Evolutionary conservation across 2,797 vertebrate species (phyloP), one percentile per base, ranked within the genome.

Genomic region (Sebastes melanostomus): DNA sequence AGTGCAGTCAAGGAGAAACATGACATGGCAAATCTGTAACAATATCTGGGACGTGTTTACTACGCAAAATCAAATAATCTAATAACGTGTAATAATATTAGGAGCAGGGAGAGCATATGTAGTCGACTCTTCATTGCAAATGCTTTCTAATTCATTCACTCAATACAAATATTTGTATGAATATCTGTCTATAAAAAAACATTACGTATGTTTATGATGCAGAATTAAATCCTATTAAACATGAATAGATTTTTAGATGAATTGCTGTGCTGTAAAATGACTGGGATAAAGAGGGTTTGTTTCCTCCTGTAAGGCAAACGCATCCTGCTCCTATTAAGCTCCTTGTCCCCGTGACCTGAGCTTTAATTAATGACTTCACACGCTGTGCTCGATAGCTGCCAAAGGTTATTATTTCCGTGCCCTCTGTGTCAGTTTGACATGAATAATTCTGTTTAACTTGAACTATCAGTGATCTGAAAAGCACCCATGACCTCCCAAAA

Each of bases 31-130:
- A 72, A 88, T 85, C 38, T 75, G 71, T 62, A 78, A 84, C 79
- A 80, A 85, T 86, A 80, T 83, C 81, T 88, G 78, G 73, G 86
- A 88, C 87, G 56, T 89, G 82, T 91, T 92, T 87, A 86, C 63
- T 30, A 78, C 8, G 12, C 60, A 30, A 78, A 84, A 89, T 88
- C 50, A 77, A 86, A 88, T 83, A 59, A 87, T 83, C 16, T 2
- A 16, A 75, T 88, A 46, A 81, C 11, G 9, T 65, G 59, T 85
- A 75, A 88, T 73, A 42, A 63, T 75, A 72, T 88, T 79, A 85
- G 54, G 32, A 72, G 70, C 32, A 60, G 20, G 12, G 38, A 22
- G 55, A 67, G 60, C 8, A 6, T 54, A 34, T 63, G 46, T 27
- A 29, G 8, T 46, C 71, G 29, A 18, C 36, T 69, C 24, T 52